These are phyloP conservation scores for Anarsia innoxiella DNA, from an alignment of 2,888 invertebrate species.

Conservation along the genomic window DNA sequence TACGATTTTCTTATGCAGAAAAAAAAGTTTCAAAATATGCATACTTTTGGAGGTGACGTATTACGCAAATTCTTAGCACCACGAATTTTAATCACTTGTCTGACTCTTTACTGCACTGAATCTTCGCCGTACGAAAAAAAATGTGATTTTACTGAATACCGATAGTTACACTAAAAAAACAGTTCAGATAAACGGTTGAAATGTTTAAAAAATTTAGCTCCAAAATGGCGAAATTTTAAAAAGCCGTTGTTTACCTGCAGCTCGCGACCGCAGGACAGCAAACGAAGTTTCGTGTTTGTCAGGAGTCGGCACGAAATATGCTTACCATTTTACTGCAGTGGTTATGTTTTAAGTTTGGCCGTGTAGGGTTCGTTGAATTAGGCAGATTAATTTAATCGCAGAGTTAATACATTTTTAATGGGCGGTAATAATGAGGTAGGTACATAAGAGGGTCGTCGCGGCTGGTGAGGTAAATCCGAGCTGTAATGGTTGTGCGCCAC, in stretches of 20 bases:
- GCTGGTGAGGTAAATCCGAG: conserved; percentile 42
- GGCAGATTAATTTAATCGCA: conserved; percentile 8
- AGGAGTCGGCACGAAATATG: conserved; percentile 2
- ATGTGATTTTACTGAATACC: no score
- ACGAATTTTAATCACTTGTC: no score
- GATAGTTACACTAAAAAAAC: no score
- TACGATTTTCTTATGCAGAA: no score
- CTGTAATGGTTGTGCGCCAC: conserved; percentile 48
- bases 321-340: conserved; percentile 2
- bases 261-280: conserved; percentile 1
- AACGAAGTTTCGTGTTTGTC: conserved; percentile 8
- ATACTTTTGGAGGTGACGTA: no score
- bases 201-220: no score
- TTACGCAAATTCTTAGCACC: no score
- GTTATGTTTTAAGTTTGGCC: not conserved
- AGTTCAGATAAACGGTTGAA: no score
- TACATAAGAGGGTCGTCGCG: conserved; percentile 42
- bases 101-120: no score
- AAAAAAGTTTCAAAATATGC: no score
- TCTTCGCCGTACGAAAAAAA: no score
- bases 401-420: conserved; percentile 51
- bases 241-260: not conserved
- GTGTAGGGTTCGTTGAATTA: not conserved
- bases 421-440: conserved; percentile 44
- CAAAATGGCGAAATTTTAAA: conserved; percentile 1